phyloP scores from a whole-genome alignment of 2,113 vertebrate species.

The Aptenodytes patagonicus region DNA sequence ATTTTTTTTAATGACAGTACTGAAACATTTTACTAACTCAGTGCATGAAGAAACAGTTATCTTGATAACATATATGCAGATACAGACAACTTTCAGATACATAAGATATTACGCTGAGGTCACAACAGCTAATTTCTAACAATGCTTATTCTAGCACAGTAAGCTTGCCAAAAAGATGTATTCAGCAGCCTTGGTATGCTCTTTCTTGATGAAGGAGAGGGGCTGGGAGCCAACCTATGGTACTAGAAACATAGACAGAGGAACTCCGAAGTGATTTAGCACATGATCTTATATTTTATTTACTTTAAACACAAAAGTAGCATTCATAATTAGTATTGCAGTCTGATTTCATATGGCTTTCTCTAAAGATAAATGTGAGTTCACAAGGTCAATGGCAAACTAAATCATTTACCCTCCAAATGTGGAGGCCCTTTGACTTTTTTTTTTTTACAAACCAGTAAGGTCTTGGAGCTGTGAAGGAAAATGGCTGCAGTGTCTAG shows the following conservation, averaged over 20 bases:
- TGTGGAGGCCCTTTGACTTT: constrained; percentile 11
- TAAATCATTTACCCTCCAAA: constrained; percentile 29
- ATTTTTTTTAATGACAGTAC: constrained; percentile 67
- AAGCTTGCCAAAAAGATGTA: constrained; percentile 52
- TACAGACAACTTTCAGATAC: constrained; percentile 74
- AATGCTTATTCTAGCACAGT: constrained; percentile 47
- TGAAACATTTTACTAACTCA: constrained; percentile 75
- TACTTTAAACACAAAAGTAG: constrained; percentile 51
- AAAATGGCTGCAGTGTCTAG: constrained; percentile 17
- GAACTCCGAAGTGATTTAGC: constrained; percentile 52
- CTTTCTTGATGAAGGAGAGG: constrained; percentile 22
- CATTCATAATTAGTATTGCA: constrained; percentile 74
- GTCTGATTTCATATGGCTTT: constrained; percentile 82
- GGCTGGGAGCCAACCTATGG: neutral
- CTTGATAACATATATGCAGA: constrained; percentile 56
- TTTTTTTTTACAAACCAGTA: constrained; percentile 7
- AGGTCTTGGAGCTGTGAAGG: constrained; percentile 10
- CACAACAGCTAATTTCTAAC: constrained; percentile 77
- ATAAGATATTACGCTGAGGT: constrained; percentile 79
- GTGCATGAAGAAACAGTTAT: constrained; percentile 60
- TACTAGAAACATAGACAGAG: constrained; percentile 57
- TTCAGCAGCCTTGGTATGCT: constrained; percentile 35
- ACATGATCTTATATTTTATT: constrained; percentile 28
- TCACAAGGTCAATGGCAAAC: constrained; percentile 60
- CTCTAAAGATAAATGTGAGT: constrained; percentile 72